phyloP scores from a whole-genome alignment of 2,113 vertebrate species.

The Ptyas mucosa region DNA sequence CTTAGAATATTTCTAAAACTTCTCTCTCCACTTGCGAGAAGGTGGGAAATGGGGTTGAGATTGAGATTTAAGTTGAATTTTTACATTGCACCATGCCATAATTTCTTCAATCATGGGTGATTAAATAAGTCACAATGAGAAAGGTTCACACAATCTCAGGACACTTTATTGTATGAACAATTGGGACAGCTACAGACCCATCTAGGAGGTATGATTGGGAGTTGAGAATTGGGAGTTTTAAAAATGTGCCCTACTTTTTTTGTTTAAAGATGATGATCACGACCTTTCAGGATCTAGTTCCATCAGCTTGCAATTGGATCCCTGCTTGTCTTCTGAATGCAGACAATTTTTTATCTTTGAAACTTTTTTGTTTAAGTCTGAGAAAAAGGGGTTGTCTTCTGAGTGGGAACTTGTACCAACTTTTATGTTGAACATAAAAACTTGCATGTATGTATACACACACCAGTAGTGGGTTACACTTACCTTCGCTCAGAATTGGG shows the following conservation, averaged over 20 bases:
- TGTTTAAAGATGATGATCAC: neutral
- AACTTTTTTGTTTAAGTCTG: neutral
- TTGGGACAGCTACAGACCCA: neutral
- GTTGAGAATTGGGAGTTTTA: neutral
- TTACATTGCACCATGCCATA: neutral
- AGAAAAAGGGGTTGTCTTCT: neutral
- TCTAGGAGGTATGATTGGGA: neutral
- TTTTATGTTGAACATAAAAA: neutral
- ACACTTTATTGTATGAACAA: neutral
- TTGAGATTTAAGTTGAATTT: neutral
- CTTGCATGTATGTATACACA: too few relatives aligned
- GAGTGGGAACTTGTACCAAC: neutral
- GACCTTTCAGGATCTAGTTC: neutral
- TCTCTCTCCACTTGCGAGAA: neutral
- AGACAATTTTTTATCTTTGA: neutral
- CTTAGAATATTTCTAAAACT: neutral
- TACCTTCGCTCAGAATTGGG: too few relatives aligned
- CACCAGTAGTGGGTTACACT: too few relatives aligned
- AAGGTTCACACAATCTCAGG: neutral
- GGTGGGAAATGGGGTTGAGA: neutral
- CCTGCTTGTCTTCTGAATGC: neutral
- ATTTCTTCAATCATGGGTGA: neutral
- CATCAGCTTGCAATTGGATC: neutral
- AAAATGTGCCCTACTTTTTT: neutral
- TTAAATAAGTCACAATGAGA: neutral